phyloP scores from a whole-genome alignment of 2,888 invertebrate genomes.

The Stegana nigrithorax region DNA sequence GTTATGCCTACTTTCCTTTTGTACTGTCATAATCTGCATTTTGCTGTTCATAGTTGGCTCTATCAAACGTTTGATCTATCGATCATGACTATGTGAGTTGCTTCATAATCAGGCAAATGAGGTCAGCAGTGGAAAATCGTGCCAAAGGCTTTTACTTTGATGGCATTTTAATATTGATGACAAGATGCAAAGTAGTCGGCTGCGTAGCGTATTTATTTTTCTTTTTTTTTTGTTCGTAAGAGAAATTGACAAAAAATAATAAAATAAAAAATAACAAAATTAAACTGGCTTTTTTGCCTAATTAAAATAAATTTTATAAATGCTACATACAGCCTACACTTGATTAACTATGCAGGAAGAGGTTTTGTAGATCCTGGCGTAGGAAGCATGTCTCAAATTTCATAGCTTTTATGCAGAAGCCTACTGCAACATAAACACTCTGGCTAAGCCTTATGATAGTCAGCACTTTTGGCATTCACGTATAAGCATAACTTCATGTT shows the following conservation, averaged over 20 bases:
- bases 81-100: not conserved
- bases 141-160: not conserved
- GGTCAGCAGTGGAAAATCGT: slow-evolving; percentile 18
- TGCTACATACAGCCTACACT: not conserved
- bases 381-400: too few species aligned
- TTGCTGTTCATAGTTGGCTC: not conserved
- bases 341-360: not conserved
- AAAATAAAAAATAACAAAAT: not conserved
- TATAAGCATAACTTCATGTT: too few species aligned
- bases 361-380: too few species aligned
- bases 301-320: not conserved
- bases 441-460: too few species aligned
- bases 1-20: slow-evolving; percentile 12
- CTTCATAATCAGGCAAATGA: not conserved
- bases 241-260: too few species aligned
- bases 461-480: too few species aligned
- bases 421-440: too few species aligned
- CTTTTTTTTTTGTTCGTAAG: too few species aligned
- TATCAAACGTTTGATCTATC: slow-evolving; percentile 14
- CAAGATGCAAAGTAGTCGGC: too few species aligned
- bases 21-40: slow-evolving; percentile 17
- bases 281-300: not conserved
- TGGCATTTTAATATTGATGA: slow-evolving; percentile 13
- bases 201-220: too few species aligned
- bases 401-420: too few species aligned